Evolutionary conservation across 2,113 vertebrate genomes (phyloP).

Genomic region (Apaloderma vittatum): DNA sequence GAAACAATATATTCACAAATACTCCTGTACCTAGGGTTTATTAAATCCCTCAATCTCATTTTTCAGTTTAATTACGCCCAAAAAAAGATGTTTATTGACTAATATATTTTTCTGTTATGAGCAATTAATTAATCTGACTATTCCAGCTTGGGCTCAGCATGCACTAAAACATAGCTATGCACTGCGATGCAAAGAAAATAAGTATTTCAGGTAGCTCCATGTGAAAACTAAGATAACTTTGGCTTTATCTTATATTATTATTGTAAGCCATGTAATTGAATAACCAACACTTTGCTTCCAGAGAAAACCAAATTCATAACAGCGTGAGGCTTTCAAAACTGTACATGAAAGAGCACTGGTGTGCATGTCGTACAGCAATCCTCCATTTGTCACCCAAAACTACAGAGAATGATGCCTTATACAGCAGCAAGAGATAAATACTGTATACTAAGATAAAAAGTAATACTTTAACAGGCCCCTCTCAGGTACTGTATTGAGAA

Average conservation of each 20-base stretch:
- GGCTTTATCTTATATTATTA: neutral
- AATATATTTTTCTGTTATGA: neutral
- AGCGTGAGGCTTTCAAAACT: neutral
- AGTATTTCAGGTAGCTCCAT: neutral
- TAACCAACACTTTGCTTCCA: neutral
- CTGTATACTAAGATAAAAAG: neutral
- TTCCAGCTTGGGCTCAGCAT: neutral
- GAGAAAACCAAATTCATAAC: neutral
- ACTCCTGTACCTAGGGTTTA: neutral
- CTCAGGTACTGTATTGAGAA: too few species aligned
- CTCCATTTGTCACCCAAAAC: neutral
- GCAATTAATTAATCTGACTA: slow-evolving; percentile 26
- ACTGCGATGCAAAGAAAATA: neutral
- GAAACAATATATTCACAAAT: neutral
- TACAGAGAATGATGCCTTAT: neutral
- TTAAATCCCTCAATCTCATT: neutral
- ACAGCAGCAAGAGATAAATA: neutral
- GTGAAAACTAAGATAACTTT: neutral
- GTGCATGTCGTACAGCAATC: neutral
- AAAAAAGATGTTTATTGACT: slow-evolving; percentile 18
- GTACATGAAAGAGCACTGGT: neutral
- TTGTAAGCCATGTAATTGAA: neutral
- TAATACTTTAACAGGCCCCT: neutral
- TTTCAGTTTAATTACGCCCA: slow-evolving; percentile 29
- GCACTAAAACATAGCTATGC: neutral